Conservation (phyloP, 1,140 invertebrate species). For the Zaprionus lachaisei region DNA sequence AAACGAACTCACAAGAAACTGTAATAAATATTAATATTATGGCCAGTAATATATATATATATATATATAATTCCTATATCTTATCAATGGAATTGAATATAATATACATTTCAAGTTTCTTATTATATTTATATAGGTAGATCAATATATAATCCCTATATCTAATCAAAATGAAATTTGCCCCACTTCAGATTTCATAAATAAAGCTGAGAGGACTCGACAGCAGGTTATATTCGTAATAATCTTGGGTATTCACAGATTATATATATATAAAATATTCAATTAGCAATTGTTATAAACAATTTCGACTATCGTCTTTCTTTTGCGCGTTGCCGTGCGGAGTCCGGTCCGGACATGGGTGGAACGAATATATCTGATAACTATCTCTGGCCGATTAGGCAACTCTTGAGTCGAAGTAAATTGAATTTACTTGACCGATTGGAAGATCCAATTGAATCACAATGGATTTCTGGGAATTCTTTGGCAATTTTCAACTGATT, state of each 20-base stretch:
- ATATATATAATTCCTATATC: background rate
- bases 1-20: background rate
- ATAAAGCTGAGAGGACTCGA: background rate
- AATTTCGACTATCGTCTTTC: conserved; percentile 10
- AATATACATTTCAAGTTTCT: background rate
- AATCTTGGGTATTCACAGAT: conserved; percentile 2
- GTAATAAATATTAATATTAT: background rate
- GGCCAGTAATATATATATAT: background rate
- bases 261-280: conserved; percentile 10
- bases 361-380: too few species aligned
- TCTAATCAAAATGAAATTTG: conserved; percentile 6
- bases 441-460: background rate
- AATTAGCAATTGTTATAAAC: conserved; percentile 31
- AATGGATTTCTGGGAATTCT: background rate
- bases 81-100: background rate
- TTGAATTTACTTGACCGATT: conserved; percentile 2
- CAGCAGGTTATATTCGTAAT: background rate
- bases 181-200: background rate
- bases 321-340: conserved; percentile 24
- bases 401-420: too few species aligned
- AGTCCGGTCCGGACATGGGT: background rate
- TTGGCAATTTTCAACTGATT: background rate
- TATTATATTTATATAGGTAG: background rate
- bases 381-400: conserved; percentile 17
- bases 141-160: background rate